These are phyloP conservation scores for Acronicta psi DNA, from an alignment of 2,888 invertebrate species.

Conservation along the genomic window DNA sequence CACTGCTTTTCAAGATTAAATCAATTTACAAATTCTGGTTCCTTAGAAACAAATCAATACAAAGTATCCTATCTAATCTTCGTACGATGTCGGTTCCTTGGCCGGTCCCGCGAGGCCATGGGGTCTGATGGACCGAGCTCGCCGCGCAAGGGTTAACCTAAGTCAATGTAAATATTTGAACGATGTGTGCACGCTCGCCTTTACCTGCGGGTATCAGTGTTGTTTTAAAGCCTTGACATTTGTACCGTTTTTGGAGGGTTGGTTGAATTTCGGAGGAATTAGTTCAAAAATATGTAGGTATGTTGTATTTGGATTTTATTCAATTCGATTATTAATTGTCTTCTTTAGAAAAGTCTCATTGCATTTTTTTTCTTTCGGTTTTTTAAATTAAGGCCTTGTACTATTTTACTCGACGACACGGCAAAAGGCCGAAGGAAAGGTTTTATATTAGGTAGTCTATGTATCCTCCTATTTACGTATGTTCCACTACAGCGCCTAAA, in stretches of 20 bases:
- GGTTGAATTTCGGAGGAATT: slow-evolving; percentile 14
- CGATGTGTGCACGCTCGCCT: slow-evolving; percentile 58
- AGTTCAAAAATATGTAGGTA: neutral
- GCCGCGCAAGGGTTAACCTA: slow-evolving; percentile 84
- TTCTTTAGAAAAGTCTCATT: too few species aligned
- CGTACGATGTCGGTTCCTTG: slow-evolving; percentile 70
- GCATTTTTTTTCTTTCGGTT: too few species aligned
- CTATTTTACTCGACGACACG: too few species aligned
- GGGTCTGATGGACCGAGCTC: slow-evolving; percentile 83
- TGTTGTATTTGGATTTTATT: too few species aligned
- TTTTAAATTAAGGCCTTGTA: too few species aligned
- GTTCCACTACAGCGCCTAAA: too few species aligned
- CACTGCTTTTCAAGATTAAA: slow-evolving; percentile 5
- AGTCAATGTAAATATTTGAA: slow-evolving; percentile 87
- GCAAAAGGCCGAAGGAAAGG: too few species aligned
- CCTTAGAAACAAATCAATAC: slow-evolving; percentile 33
- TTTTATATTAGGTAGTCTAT: too few species aligned
- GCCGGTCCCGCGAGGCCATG: slow-evolving; percentile 78
- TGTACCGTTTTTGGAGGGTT: slow-evolving; percentile 49
- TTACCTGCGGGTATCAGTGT: slow-evolving; percentile 60
- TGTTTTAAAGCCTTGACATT: slow-evolving; percentile 61
- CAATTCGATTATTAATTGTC: too few species aligned
- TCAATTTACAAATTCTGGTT: slow-evolving; percentile 13
- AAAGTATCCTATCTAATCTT: slow-evolving; percentile 59
- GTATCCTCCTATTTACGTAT: too few species aligned